Conservation (phyloP, 2,113 vertebrate genomes). For the Catagonus wagneri region DNA sequence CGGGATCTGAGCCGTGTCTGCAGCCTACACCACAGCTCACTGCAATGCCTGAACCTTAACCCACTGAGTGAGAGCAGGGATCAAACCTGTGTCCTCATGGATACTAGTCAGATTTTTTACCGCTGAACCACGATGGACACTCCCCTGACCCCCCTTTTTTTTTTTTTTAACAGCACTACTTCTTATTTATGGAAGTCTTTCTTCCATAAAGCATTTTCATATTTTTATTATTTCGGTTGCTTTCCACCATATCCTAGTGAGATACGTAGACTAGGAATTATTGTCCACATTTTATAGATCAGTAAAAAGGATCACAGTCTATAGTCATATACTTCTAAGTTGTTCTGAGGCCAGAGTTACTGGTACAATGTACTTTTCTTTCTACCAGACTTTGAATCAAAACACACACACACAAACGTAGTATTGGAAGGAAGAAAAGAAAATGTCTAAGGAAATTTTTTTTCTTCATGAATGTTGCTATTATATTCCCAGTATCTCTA, state of each 20-base stretch:
- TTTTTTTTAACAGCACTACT: neutral
- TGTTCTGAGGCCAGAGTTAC: neutral
- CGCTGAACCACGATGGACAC: too few relatives aligned
- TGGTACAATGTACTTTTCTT: neutral
- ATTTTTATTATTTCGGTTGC: neutral
- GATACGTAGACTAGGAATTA: neutral
- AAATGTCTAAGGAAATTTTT: slow-evolving; percentile 22
- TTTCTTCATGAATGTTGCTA: neutral
- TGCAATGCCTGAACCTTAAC: too few relatives aligned
- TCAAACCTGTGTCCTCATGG: too few relatives aligned
- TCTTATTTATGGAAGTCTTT: neutral
- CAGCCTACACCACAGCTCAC: too few relatives aligned
- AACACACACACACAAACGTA: neutral
- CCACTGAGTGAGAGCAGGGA: too few relatives aligned
- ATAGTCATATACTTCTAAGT: neutral
- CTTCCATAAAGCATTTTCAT: neutral
- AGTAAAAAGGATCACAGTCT: neutral
- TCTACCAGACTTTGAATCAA: neutral
- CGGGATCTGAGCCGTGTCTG: too few relatives aligned
- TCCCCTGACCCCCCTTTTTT: neutral
- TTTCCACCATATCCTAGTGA: neutral
- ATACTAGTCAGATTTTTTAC: too few relatives aligned
- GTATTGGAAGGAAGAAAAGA: neutral
- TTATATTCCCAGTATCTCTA: neutral
- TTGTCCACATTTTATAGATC: neutral